Conservation (phyloP, 2,888 invertebrate species). For the Agrochola macilenta region DNA sequence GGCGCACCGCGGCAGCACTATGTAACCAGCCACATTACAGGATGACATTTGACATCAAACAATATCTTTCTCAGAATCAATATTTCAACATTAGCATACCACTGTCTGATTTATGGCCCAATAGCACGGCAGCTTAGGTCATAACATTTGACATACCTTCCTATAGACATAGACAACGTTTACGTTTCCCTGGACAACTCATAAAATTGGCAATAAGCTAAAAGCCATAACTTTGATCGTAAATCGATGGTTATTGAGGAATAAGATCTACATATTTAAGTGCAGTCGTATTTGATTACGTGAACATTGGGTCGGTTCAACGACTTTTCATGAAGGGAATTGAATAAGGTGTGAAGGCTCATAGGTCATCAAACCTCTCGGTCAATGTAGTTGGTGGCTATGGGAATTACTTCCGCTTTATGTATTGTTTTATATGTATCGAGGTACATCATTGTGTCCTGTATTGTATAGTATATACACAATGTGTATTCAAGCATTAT, state of each 20-base stretch:
- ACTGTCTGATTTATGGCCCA: neutral
- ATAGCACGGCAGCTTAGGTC: neutral
- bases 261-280: conserved; percentile 54
- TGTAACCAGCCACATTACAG: neutral
- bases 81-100: conserved; percentile 7
- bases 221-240: conserved; percentile 68
- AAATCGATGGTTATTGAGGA: conserved; percentile 60
- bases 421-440: neutral
- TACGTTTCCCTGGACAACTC: conserved; percentile 32
- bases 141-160: conserved; percentile 46
- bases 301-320: conserved; percentile 12
- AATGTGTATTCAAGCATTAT: neutral
- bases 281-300: conserved; percentile 24
- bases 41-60: neutral
- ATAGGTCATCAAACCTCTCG: conserved; percentile 30
- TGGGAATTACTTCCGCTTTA: conserved; percentile 11
- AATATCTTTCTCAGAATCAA: conserved; percentile 21
- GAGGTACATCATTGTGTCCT: too few relatives aligned
- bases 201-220: conserved; percentile 73
- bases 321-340: conserved; percentile 36
- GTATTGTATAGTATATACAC: neutral
- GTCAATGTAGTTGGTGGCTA: conserved; percentile 10
- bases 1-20: too few relatives aligned
- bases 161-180: conserved; percentile 26
- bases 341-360: conserved; percentile 36